These are phyloP conservation scores for Latrodectus hesperus DNA, from an alignment of 2,888 invertebrate species.

Conservation along the genomic window DNA sequence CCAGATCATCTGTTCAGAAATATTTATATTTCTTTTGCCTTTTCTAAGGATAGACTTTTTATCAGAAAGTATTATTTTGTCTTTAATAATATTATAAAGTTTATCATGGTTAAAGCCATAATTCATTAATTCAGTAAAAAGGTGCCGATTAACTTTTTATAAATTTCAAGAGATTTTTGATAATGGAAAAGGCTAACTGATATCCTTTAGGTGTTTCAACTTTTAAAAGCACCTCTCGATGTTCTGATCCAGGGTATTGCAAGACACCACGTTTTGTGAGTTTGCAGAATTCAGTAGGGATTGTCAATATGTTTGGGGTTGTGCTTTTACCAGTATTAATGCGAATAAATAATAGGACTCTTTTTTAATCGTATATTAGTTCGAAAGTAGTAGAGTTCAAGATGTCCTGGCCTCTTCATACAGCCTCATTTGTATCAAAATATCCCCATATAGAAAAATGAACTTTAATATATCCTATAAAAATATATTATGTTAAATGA, in stretches of 20 bases:
- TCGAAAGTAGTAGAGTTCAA: neutral
- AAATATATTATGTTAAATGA: neutral
- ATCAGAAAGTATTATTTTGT: neutral
- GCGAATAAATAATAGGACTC: neutral
- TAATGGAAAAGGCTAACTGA: too few species aligned
- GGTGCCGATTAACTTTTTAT: neutral
- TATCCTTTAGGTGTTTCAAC: neutral
- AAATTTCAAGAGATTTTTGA: neutral
- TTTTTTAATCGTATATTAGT: neutral
- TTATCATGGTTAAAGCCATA: neutral
- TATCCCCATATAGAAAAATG: neutral
- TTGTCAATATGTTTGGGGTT: neutral
- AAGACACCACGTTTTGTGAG: neutral
- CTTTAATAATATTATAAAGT: neutral
- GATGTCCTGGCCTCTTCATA: neutral
- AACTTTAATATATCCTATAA: neutral
- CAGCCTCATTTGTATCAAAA: neutral
- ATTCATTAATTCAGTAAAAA: neutral
- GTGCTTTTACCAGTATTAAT: neutral
- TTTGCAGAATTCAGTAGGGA: neutral
- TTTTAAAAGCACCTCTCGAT: neutral
- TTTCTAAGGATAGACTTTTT: neutral
- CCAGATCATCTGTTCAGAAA: neutral
- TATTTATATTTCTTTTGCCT: neutral
- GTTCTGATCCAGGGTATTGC: neutral